Evolutionary conservation across 2,113 vertebrate species (phyloP), one percentile per base, ranked within the genome.

Genomic region (Mesocricetus auratus): DNA sequence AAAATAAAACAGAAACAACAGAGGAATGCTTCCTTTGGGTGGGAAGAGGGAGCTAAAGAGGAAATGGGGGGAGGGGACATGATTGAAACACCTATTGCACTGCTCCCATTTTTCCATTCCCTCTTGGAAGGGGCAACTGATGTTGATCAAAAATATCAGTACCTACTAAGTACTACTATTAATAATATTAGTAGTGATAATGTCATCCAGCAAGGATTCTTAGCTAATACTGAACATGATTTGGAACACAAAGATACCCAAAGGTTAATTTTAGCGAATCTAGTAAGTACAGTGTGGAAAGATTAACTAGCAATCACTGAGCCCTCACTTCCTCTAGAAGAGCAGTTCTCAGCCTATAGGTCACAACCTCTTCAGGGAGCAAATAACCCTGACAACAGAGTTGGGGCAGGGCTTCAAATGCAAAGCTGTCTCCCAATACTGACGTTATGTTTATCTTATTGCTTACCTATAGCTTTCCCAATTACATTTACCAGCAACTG

Each of bases 241-340:
- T 97, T 88, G 39, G 71, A 60, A 29, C 68, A 89, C 39, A 33
- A 45, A 75, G 71, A 75, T 24, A 89, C 31, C 90, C 85, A 96
- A 78, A 81, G 56, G 60, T 71, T 92, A 89, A n/a, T 68, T 9
- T 88, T 33, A 53, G 83, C 95, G 42, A 45, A 58, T 33, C 36
- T 87, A 74, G 83, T 90, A 82, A 90, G 26, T 81, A 36, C 45
- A 7, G 31, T 86, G 89, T 89, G 58, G n/a, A 94, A 17, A 93
- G 75, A 92, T 4, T 19, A 0, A 22, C n/a, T 94, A 88, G 60
- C 79, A 96, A 96, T 92, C 89, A 0, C 89, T 69, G 19, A 8
- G 17, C 90, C 88, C 83, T 94, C 93, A 96, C 19, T 96, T 56
- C 50, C 39, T 17, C 60, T 31, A 64, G 22, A 39, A 60, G 36